Evolutionary conservation across 2,113 vertebrate genomes (phyloP).

Genomic region (Stictonetta naevosa): DNA sequence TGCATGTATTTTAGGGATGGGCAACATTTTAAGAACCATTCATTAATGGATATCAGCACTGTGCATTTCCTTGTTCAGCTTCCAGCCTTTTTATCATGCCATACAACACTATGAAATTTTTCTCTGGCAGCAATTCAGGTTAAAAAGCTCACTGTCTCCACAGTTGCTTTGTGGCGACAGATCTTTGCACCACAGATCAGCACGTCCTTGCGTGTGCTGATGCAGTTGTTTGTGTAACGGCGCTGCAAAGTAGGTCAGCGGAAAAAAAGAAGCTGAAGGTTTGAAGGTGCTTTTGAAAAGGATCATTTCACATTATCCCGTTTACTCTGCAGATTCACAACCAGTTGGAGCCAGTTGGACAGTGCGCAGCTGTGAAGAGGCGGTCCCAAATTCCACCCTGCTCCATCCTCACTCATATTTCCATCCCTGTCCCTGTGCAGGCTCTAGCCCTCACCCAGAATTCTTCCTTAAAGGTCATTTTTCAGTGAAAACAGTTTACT

Average conservation of each 20-base stretch:
- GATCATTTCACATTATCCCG: background rate
- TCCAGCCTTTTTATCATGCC: background rate
- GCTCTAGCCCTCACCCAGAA: background rate
- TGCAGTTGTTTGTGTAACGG: slow-evolving; percentile 59
- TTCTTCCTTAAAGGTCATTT: background rate
- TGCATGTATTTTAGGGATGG: background rate
- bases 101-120: background rate
- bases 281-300: slow-evolving; percentile 5
- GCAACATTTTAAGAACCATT: background rate
- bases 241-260: slow-evolving; percentile 52
- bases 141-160: background rate
- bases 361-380: background rate
- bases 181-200: slow-evolving; percentile 49
- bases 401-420: accelerated
- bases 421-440: accelerated
- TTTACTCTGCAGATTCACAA: background rate
- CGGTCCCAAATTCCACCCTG: background rate
- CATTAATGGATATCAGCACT: background rate
- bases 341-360: background rate
- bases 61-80: background rate
- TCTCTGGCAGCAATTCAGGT: background rate
- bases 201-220: background rate
- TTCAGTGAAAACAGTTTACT: background rate
- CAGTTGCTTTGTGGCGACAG: background rate
- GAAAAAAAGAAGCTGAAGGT: background rate